phyloP scores from a whole-genome alignment of 2,797 vertebrate species.

The Channa striata region DNA sequence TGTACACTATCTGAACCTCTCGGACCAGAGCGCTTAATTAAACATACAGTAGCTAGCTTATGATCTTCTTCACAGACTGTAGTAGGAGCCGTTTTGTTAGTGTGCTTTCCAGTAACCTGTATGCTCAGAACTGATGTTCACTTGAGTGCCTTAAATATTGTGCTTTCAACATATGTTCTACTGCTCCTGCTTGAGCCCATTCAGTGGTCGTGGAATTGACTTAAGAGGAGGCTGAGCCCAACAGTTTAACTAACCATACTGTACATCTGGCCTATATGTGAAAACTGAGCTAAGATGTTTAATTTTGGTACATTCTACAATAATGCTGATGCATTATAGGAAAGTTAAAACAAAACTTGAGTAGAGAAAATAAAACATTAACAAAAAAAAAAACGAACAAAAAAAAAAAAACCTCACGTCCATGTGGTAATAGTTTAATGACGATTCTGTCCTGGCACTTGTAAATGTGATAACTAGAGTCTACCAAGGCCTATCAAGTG shows the following conservation, averaged over 20 bases:
- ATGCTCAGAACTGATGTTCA: constrained; percentile 51
- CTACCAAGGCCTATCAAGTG: constrained; percentile 76
- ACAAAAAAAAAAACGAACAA: constrained; percentile 36
- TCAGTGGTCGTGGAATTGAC: constrained; percentile 52
- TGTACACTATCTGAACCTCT: constrained; percentile 65
- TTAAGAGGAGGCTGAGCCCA: constrained; percentile 50
- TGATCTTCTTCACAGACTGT: constrained; percentile 80
- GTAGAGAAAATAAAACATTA: constrained; percentile 45
- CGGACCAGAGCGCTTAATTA: constrained; percentile 55
- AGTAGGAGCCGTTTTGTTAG: constrained; percentile 59
- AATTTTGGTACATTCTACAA: constrained; percentile 81
- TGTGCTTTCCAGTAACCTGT: constrained; percentile 78
- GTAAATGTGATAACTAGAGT: constrained; percentile 77
- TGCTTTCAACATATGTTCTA: constrained; percentile 73
- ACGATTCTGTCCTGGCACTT: constrained; percentile 82
- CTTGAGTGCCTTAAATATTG: constrained; percentile 74
- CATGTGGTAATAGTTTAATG: constrained; percentile 69
- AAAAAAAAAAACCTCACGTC: constrained; percentile 42
- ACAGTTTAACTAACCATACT: constrained; percentile 45
- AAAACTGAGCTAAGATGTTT: constrained; percentile 64
- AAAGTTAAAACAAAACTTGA: constrained; percentile 65
- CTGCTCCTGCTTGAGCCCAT: constrained; percentile 46
- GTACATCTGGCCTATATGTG: constrained; percentile 48
- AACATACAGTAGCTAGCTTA: constrained; percentile 81
- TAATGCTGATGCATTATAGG: constrained; percentile 70